Evolutionary conservation across 2,888 invertebrate species (phyloP).

Genomic region (Tenthredo scrophulariae): DNA sequence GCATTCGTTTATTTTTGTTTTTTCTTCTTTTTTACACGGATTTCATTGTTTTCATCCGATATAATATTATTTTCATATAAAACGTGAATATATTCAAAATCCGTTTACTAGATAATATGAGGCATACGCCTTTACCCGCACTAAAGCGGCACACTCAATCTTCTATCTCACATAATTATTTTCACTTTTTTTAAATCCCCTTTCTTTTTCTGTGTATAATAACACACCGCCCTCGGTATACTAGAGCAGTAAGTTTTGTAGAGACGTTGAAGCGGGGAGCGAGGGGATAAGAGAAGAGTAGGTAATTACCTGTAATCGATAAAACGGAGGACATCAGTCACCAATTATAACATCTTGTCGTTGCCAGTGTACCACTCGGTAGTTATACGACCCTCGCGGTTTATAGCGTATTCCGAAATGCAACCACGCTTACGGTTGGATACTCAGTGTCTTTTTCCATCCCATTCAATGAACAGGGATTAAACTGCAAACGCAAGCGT

Average conservation of each 20-base stretch:
- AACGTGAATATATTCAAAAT: neutral
- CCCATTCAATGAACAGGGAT: too few species aligned
- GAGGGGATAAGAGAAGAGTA: neutral
- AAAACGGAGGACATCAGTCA: neutral
- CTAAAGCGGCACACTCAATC: neutral
- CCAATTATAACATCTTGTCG: neutral
- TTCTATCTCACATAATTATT: slow-evolving; percentile 20
- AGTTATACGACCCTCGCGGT: neutral
- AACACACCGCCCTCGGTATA: neutral
- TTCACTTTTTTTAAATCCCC: neutral
- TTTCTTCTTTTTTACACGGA: neutral
- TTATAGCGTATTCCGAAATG: neutral
- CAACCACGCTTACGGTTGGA: too few species aligned
- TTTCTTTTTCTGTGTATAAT: neutral
- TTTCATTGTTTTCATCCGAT: neutral
- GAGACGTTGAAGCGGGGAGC: neutral
- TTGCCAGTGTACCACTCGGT: neutral
- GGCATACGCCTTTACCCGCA: neutral
- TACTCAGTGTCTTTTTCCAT: too few species aligned
- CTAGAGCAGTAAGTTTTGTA: neutral
- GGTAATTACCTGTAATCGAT: slow-evolving; percentile 41
- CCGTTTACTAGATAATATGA: neutral
- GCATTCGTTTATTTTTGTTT: neutral
- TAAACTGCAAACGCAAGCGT: too few species aligned
- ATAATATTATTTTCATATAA: neutral